Evolutionary conservation across 2,888 invertebrate species (phyloP).

Genomic region (Synergus gifuensis): DNA sequence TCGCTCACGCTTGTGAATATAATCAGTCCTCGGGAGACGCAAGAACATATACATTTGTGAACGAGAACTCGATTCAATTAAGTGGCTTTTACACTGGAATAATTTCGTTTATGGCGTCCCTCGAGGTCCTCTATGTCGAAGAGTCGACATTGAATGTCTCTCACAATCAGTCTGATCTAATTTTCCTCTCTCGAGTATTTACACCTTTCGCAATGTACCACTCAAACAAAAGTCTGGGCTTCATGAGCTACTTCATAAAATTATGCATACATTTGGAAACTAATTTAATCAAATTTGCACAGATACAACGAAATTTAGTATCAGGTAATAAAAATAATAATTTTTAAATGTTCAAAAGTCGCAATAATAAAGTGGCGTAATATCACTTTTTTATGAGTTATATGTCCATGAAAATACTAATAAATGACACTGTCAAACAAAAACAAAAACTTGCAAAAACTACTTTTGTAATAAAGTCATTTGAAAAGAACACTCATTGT

Average conservation of each 20-base stretch:
- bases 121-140: conserved; percentile 7
- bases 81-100: conserved; percentile 30
- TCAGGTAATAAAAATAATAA: neutral
- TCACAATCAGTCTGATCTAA: conserved; percentile 28
- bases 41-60: neutral
- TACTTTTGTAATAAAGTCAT: too few species aligned
- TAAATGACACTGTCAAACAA: too few species aligned
- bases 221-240: neutral
- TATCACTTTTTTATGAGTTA: too few species aligned
- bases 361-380: too few species aligned
- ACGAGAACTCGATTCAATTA: conserved; percentile 35
- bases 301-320: neutral
- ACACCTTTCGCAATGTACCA: conserved; percentile 1
- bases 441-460: too few species aligned
- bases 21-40: neutral
- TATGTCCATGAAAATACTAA: too few species aligned
- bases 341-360: too few species aligned
- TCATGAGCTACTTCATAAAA: conserved; percentile 13
- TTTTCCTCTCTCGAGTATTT: conserved; percentile 36
- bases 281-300: neutral
- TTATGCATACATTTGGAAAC: neutral
- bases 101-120: conserved; percentile 39
- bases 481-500: too few species aligned
- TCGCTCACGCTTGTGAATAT: neutral
- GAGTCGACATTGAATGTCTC: conserved; percentile 7